A percentile compares a stretch with the other conserved stretches of the same genome.
phyloP scores from a whole-genome alignment of 2,797 vertebrate species.

The Cirrhinus molitorella region DNA sequence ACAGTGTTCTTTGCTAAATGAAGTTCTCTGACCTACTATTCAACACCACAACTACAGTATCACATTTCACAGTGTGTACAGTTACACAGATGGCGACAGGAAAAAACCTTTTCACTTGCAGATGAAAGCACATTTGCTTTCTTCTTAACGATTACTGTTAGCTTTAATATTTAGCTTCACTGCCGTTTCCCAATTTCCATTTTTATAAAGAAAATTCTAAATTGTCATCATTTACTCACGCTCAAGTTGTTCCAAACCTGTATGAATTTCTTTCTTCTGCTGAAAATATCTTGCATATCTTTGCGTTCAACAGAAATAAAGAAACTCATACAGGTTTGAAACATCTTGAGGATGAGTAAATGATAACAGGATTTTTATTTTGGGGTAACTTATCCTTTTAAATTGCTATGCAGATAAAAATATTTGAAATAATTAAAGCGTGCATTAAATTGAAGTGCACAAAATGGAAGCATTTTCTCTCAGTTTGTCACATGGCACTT shows the following conservation, averaged over 20 bases:
- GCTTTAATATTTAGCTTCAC: not conserved
- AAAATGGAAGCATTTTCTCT: not conserved
- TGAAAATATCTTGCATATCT: no score
- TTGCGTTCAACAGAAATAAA: no score
- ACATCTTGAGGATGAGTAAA: not conserved
- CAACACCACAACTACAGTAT: not conserved
- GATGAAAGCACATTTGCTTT: not conserved
- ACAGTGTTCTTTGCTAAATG: not conserved
- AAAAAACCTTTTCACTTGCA: not conserved
- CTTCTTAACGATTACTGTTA: not conserved
- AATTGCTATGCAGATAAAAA: not conserved
- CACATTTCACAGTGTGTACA: conserved; percentile 22
- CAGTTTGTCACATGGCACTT: not conserved
- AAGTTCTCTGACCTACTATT: not conserved
- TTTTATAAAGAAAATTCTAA: not conserved
- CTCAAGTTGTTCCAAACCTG: not conserved
- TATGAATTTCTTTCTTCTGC: not conserved
- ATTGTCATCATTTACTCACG: not conserved
- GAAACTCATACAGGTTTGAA: no score
- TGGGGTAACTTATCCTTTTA: not conserved
- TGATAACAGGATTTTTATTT: not conserved
- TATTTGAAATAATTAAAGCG: not conserved
- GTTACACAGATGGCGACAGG: not conserved
- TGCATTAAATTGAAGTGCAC: not conserved
- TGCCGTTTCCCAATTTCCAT: no score